Percentiles rank a stretch among this genome's conserved stretches.
Conservation (phyloP, 2,888 invertebrate genomes). For the Chydorus sphaericus region DNA sequence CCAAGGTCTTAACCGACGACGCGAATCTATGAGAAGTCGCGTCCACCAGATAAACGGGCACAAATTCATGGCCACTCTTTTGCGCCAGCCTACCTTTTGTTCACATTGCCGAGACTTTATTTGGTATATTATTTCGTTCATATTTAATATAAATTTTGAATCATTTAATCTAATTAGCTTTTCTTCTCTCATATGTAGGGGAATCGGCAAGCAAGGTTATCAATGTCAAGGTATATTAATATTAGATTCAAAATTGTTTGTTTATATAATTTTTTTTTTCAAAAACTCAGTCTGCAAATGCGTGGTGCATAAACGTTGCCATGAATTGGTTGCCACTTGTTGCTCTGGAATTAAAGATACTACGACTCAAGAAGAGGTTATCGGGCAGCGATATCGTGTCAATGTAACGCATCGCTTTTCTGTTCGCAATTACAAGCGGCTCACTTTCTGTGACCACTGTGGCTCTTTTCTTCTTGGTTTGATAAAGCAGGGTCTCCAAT, state of each 20-base stretch:
- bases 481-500: slow-evolving; percentile 89
- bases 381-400: slow-evolving; percentile 79
- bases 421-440: slow-evolving; percentile 91
- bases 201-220: slow-evolving; percentile 92
- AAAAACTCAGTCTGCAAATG: slow-evolving; percentile 76
- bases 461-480: slow-evolving; percentile 94
- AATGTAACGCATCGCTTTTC: slow-evolving; percentile 94
- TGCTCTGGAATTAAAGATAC: slow-evolving; percentile 90
- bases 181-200: slow-evolving; percentile 43
- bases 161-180: slow-evolving; percentile 9
- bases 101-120: slow-evolving; percentile 98
- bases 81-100: slow-evolving; percentile 98
- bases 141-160: slow-evolving; percentile 15
- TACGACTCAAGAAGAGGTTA: slow-evolving; percentile 38
- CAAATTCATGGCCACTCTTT: slow-evolving; percentile 99
- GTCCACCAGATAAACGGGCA: slow-evolving; percentile 97
- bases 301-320: slow-evolving; percentile 98
- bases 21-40: slow-evolving; percentile 93
- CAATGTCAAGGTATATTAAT: slow-evolving; percentile 76
- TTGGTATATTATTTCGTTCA: slow-evolving; percentile 61
- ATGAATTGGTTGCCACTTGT: slow-evolving; percentile 90
- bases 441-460: slow-evolving; percentile 99
- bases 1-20: slow-evolving; percentile 78
- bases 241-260: background rate
- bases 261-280: background rate